Conservation (phyloP, 92 coral and sea anemone species). For the Heteractis magnifica region DNA sequence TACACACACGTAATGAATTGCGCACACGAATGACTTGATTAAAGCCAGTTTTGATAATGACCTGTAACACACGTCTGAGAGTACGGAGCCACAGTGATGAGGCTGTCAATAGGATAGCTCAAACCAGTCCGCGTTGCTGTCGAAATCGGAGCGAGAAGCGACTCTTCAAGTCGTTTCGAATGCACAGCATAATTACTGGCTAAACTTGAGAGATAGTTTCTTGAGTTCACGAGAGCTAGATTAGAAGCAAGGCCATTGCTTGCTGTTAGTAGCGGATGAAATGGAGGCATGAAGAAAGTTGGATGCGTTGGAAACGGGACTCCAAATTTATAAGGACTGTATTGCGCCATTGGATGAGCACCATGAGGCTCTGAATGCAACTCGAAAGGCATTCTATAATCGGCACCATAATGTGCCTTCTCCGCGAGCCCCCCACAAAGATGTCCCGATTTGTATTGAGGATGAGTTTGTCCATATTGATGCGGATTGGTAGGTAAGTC, state of each 20-base stretch:
- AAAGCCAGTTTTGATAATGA: constrained; percentile 88
- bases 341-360: constrained; percentile 40
- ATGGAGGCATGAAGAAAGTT: constrained; percentile 75
- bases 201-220: constrained; percentile 62
- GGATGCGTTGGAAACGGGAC: constrained; percentile 76
- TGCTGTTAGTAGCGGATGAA: constrained; percentile 67
- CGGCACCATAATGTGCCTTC: constrained; percentile 44
- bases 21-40: background rate
- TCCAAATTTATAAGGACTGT: constrained; percentile 74
- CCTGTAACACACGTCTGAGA: constrained; percentile 85
- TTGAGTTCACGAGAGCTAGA: constrained; percentile 80
- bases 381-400: constrained; percentile 39
- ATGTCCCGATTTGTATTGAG: constrained; percentile 39
- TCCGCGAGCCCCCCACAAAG: constrained; percentile 45
- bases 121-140: constrained; percentile 77
- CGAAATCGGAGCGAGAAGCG: constrained; percentile 57
- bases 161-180: constrained; percentile 46
- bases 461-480: constrained; percentile 33
- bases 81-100: constrained; percentile 92
- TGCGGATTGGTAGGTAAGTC: constrained; percentile 23
- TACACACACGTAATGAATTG: background rate
- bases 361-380: constrained; percentile 28
- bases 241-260: constrained; percentile 73
- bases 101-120: constrained; percentile 77
- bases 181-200: constrained; percentile 43